phyloP scores from a whole-genome alignment of 2,113 vertebrate species.

The Morone saxatilis region DNA sequence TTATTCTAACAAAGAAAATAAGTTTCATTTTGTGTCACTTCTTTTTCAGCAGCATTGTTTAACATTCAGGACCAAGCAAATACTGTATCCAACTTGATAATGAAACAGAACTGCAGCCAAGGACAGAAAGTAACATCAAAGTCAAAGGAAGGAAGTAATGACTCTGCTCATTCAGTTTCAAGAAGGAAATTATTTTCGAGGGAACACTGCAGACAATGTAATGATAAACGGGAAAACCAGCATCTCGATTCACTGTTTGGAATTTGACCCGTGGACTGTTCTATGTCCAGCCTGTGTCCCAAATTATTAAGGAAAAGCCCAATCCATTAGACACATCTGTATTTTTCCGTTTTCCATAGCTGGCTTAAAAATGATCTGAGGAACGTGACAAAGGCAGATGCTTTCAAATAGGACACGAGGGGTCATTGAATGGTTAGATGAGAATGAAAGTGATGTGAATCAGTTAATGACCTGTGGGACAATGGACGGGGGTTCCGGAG shows the following conservation, averaged over 20 bases:
- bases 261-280: conserved; percentile 16
- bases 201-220: not conserved
- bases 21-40: not conserved
- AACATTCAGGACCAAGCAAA: conserved; percentile 7
- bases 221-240: not conserved
- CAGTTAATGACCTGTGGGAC: too few species aligned
- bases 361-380: too few species aligned
- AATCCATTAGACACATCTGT: not conserved
- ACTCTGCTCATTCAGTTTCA: conserved; percentile 40
- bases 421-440: too few species aligned
- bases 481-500: too few species aligned
- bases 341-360: not conserved
- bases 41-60: conserved; percentile 17
- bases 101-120: conserved; percentile 17
- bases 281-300: not conserved
- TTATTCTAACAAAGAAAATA: not conserved
- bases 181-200: conserved; percentile 41
- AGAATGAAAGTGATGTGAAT: too few species aligned
- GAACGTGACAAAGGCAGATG: too few species aligned
- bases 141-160: conserved; percentile 66
- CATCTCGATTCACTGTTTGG: conserved; percentile 18
- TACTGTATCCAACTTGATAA: not conserved
- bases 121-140: conserved; percentile 46
- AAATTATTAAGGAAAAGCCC: not conserved
- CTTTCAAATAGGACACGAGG: too few species aligned